Evolutionary conservation across 2,888 invertebrate genomes (phyloP).

Genomic region (Archaeoteleia sp.): DNA sequence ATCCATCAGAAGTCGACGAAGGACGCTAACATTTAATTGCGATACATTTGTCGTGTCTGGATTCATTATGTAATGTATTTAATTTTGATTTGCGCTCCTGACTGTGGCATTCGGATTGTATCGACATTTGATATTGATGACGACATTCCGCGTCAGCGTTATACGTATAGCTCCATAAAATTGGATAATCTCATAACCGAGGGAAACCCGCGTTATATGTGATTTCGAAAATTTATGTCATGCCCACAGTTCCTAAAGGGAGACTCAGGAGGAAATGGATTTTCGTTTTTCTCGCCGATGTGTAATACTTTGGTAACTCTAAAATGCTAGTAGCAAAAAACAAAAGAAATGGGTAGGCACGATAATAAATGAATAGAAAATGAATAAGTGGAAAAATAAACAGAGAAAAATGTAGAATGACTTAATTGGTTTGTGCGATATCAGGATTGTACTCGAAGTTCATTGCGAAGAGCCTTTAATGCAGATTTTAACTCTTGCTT

Average conservation of each 20-base stretch:
- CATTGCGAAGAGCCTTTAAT: slow-evolving; percentile 37
- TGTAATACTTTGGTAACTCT: background rate
- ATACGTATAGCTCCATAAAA: slow-evolving; percentile 38
- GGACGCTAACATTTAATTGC: too few relatives aligned
- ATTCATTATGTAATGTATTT: slow-evolving; percentile 16
- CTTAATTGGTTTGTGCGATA: slow-evolving; percentile 29
- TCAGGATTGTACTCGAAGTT: slow-evolving; percentile 36
- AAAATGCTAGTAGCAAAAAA: too few relatives aligned
- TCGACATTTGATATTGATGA: slow-evolving; percentile 38
- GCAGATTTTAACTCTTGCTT: slow-evolving; percentile 40
- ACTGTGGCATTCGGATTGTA: slow-evolving; percentile 26
- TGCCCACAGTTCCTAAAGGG: slow-evolving; percentile 15
- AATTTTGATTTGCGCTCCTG: slow-evolving; percentile 21
- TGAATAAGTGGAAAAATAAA: background rate
- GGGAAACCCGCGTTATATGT: slow-evolving; percentile 23
- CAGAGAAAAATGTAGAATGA: slow-evolving; percentile 19
- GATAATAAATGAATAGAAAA: background rate
- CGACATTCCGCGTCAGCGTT: slow-evolving; percentile 25
- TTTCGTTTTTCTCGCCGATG: slow-evolving; percentile 9
- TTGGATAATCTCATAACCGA: slow-evolving; percentile 34
- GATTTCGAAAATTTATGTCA: slow-evolving; percentile 29
- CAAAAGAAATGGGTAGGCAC: too few relatives aligned
- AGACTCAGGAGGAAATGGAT: slow-evolving; percentile 27
- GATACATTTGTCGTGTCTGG: too few relatives aligned
- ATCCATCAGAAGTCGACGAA: too few relatives aligned